Base-by-base conservation (phyloP, 1,140 invertebrate genomes). In the Chionoecetes opilio region DNA sequence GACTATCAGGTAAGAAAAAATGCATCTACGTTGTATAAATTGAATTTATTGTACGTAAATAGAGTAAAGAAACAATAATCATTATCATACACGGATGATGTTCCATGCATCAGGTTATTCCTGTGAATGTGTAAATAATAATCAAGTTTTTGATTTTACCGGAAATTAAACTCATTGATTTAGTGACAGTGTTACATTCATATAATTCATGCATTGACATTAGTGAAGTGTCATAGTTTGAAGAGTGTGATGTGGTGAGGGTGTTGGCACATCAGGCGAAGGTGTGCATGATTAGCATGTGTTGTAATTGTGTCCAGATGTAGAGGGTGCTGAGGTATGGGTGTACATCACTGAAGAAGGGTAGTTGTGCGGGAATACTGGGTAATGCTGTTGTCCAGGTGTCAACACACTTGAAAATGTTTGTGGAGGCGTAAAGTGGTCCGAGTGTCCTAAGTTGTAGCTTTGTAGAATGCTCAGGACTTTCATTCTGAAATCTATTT, bases 401-500 rank as follows among this genome's bases (percentile, higher is more conserved):
- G 46, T 31, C 3, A 75, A 41, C 14, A 92, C 31, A 32, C 29
- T 37, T 34, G 63, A n/a, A 31, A 82, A 34, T 34, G 21, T 32
- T 35, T 63, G 31, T 82, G 31, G 46, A 91, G 38, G 0, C 31
- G 35, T 34, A 53, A 5, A 31, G 14, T 34, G 75, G 3, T 29
- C 9, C 3, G 34, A 37, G 21, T 29, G 92, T 53, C n/a, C 37
- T 87, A 41, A 17, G 14, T 87, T 93, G 92, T 53, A 34, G 6
- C 41, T 86, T 26, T 93, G 84, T 3, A 93, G 84, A 32, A 41
- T 32, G 17, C 14, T 82, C 84, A 93, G 21, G 2, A 88, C 82
- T 21, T 87, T n/a, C 14, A 93, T 35, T 93, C 92, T 93, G 38
- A 93, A 93, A 21, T 85, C 82, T 26, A 87, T 31, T 34, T 93